These are phyloP conservation scores for Zaprionus taronus DNA, from an alignment of 1,140 invertebrate species.

Conservation along the genomic window DNA sequence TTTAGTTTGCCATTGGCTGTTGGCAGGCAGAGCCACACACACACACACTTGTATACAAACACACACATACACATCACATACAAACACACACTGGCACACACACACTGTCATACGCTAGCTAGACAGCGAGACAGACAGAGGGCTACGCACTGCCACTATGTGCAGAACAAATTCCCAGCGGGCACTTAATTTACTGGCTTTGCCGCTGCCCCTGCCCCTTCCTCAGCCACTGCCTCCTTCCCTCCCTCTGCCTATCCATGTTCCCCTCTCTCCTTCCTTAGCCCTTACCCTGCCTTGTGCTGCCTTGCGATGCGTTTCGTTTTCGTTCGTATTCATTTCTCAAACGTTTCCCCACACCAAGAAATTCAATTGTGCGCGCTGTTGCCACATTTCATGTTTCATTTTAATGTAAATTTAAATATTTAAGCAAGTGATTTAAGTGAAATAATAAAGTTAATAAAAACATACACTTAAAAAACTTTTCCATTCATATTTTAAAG, in stretches of 20 bases:
- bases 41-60: slow-evolving; percentile 13
- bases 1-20: slow-evolving; percentile 45
- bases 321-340: slow-evolving; percentile 2
- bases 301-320: neutral
- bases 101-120: neutral
- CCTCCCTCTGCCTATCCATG: neutral
- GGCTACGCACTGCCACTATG: slow-evolving; percentile 29
- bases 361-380: slow-evolving; percentile 1
- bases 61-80: no score
- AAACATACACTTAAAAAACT: no score
- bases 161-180: slow-evolving; percentile 66
- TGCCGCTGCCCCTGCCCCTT: slow-evolving; percentile 24
- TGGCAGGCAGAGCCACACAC: slow-evolving; percentile 5
- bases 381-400: slow-evolving; percentile 37
- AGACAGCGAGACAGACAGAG: slow-evolving; percentile 20
- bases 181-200: slow-evolving; percentile 79
- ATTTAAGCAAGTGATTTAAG: neutral
- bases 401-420: slow-evolving; percentile 21
- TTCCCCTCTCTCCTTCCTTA: neutral
- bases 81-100: neutral
- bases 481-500: no score
- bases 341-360: neutral
- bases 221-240: neutral
- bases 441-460: neutral
- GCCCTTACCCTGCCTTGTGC: neutral